Evolutionary conservation across 2,888 invertebrate species (phyloP), one percentile per base, ranked within the genome.

Genomic region (Dexiosoma caninum): DNA sequence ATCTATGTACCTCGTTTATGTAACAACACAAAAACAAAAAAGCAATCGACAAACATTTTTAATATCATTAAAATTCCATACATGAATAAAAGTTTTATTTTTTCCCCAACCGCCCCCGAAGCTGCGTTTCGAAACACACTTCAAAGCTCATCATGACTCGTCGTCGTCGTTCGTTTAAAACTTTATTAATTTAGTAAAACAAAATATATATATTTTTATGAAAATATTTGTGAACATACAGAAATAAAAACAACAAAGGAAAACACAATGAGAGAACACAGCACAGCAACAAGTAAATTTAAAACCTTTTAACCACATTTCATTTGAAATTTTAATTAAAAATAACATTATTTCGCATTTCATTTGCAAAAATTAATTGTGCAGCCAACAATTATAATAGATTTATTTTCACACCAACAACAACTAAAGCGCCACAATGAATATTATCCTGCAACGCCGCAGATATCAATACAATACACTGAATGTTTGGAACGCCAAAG

Each of bases 311-410:
- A 67, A 75, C 79, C 79, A 59, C 80, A 80, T 57, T 64, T 35
- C 46, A 70, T 77, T 81, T 69, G 37, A 60, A 51, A 69, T 69
- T 81, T 81, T 77, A 81, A 81, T 81, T 81, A 81, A 77, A 81
- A 77, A 69, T 67, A 77, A 77, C 70, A 77, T 70, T 77, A 81
- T 72, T 72, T 72, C 37, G 64, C 60, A 66, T 80, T 76, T 67
- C 23, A 53, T 59, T 69, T 64, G 72, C 32, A 74, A 72, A 77
- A 74, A 72, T 72, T 81, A 81, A 77, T 81, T 81, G 77, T 77
- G 57, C 69, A 81, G 62, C 72, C 77, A 69, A 81, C 64, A 53
- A n/a, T n/a, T 37, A 21, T 59, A 72, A 69, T 57, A 46, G 62
- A 69, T 64, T 72, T 77, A 51, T 72, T 55, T 74, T 42, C 35